phyloP scores from a whole-genome alignment of 2,888 invertebrate genomes.

The Mesorhabditis sp. region DNA sequence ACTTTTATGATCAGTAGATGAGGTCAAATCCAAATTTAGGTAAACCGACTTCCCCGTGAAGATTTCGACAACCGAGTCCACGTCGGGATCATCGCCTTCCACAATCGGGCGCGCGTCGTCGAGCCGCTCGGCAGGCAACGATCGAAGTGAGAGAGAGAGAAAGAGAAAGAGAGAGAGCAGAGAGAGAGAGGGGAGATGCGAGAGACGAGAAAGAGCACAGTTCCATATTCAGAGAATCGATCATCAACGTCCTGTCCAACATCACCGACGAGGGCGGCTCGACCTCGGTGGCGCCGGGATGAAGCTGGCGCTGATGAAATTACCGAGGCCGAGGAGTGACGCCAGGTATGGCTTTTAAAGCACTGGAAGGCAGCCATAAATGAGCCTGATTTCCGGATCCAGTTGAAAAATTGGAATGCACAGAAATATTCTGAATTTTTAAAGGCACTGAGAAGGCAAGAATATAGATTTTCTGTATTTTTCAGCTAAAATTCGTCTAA shows the following conservation, averaged over 20 bases:
- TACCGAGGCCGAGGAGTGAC: slow-evolving; percentile 20
- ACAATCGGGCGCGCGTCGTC: slow-evolving; percentile 21
- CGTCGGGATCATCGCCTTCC: slow-evolving; percentile 41
- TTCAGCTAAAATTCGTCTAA: neutral
- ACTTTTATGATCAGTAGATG: neutral
- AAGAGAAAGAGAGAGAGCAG: too few relatives aligned
- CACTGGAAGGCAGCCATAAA: neutral
- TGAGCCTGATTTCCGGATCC: neutral
- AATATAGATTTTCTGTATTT: neutral
- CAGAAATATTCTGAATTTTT: neutral
- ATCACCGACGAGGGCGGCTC: slow-evolving; percentile 39
- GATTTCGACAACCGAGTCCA: slow-evolving; percentile 30
- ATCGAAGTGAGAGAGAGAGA: neutral
- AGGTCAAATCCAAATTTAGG: slow-evolving; percentile 13
- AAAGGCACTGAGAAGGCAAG: neutral
- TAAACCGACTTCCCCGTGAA: slow-evolving; percentile 36
- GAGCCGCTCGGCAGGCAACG: slow-evolving; percentile 8
- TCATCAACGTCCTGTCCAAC: neutral
- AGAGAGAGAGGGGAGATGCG: too few relatives aligned
- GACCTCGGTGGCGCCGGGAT: slow-evolving; percentile 44
- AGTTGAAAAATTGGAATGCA: neutral
- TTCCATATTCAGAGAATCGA: slow-evolving; percentile 7
- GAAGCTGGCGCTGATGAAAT: slow-evolving; percentile 36
- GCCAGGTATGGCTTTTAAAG: slow-evolving; percentile 18
- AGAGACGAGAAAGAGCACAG: too few relatives aligned